Conservation (phyloP, 2,797 vertebrate species). For the Mycteria americana region DNA sequence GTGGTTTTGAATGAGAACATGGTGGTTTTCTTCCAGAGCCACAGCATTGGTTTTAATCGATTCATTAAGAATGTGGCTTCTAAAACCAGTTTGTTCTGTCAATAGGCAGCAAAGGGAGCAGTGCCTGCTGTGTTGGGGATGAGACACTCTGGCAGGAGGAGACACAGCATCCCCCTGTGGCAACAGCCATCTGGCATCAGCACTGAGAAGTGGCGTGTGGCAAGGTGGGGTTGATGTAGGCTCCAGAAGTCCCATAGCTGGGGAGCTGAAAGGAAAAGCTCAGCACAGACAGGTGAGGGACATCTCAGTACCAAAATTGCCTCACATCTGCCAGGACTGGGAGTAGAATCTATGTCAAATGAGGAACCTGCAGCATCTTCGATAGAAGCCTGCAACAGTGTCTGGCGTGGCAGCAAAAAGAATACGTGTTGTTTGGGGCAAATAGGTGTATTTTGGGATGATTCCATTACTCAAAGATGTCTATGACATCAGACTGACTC, state of each 20-base stretch:
- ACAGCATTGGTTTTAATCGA: neutral
- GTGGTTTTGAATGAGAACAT: neutral
- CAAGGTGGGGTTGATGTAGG: neutral
- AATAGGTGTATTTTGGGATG: neutral
- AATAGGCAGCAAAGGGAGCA: neutral
- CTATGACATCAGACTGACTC: neutral
- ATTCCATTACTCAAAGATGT: neutral
- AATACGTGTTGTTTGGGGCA: neutral
- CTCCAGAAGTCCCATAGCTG: neutral
- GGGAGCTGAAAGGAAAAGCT: neutral
- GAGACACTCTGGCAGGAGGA: neutral
- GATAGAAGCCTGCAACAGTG: neutral
- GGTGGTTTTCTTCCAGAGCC: neutral
- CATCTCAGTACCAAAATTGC: neutral
- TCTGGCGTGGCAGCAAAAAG: neutral
- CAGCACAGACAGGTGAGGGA: neutral
- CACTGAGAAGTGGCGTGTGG: neutral
- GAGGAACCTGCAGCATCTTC: neutral
- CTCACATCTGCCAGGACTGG: neutral
- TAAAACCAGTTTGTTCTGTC: neutral
- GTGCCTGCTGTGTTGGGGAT: neutral
- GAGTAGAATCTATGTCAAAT: neutral
- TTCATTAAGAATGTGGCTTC: neutral
- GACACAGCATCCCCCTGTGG: neutral
- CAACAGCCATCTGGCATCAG: neutral